These are phyloP conservation scores for Alces alces DNA, from an alignment of 2,113 vertebrate species.

Conservation along the genomic window DNA sequence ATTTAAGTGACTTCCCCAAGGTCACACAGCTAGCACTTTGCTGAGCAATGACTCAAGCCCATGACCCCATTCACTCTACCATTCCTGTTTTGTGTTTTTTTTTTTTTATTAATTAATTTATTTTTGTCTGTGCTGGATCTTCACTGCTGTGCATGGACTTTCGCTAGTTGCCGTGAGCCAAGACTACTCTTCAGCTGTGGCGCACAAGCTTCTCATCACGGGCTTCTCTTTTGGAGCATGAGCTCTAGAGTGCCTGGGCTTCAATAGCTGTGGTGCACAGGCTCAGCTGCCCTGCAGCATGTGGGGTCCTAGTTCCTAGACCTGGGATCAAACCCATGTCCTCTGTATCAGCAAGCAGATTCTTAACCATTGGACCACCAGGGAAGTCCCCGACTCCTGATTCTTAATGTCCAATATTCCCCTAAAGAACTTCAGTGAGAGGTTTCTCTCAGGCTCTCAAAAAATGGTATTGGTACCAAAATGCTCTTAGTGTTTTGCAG, in stretches of 20 bases:
- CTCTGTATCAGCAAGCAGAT: not conserved
- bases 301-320: not conserved
- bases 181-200: not conserved
- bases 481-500: not conserved
- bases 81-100: not conserved
- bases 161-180: not conserved
- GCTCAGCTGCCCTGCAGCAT: not conserved
- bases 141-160: not conserved
- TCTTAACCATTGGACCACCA: not conserved
- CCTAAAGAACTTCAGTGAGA: not conserved
- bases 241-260: not conserved
- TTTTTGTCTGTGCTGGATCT: not conserved
- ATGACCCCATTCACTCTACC: not conserved
- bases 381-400: not conserved
- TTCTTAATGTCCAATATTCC: not conserved
- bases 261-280: not conserved
- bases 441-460: not conserved
- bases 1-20: not conserved
- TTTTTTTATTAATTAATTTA: not conserved
- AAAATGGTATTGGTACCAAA: not conserved
- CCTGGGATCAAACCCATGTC: not conserved
- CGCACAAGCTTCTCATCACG: not conserved
- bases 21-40: not conserved
- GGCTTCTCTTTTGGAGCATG: not conserved
- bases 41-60: not conserved